Evolutionary conservation across 1,140 invertebrate species (phyloP).

Genomic region (Drosophila parabipectinata): DNA sequence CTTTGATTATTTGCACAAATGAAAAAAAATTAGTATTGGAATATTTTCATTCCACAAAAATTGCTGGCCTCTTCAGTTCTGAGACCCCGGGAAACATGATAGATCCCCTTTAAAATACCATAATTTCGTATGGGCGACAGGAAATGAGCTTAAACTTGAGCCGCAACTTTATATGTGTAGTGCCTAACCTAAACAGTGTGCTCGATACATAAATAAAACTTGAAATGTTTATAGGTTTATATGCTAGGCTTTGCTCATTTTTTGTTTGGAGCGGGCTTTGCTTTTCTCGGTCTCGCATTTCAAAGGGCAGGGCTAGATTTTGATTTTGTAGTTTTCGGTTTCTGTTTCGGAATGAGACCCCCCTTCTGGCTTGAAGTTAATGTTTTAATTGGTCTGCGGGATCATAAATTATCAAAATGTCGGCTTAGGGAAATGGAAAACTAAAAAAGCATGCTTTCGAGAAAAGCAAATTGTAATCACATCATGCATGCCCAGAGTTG

Average conservation of each 20-base stretch:
- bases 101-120: slow-evolving; percentile 10
- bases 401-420: slow-evolving; percentile 63
- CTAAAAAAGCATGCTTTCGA: background rate
- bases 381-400: slow-evolving; percentile 61
- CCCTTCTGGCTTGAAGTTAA: slow-evolving; percentile 36
- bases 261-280: slow-evolving; percentile 1
- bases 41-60: slow-evolving; percentile 21
- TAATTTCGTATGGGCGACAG: slow-evolving; percentile 35
- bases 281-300: slow-evolving; percentile 18
- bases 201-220: slow-evolving; percentile 57
- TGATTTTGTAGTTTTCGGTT: slow-evolving; percentile 21
- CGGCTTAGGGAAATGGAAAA: slow-evolving; percentile 26
- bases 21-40: slow-evolving; percentile 24
- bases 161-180: slow-evolving; percentile 43
- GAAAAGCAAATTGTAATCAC: slow-evolving; percentile 25
- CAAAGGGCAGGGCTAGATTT: slow-evolving; percentile 39
- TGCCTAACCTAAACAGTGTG: slow-evolving; percentile 35
- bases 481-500: background rate
- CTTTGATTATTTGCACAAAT: slow-evolving; percentile 67
- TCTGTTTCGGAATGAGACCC: slow-evolving; percentile 9
- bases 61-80: slow-evolving; percentile 2
- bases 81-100: background rate
- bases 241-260: slow-evolving; percentile 36
- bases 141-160: slow-evolving; percentile 46
- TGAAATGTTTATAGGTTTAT: slow-evolving; percentile 53